Evolutionary conservation across 1,140 invertebrate genomes (phyloP), one percentile per base, ranked within the genome.

Genomic region (Metopolophium dirhodum): DNA sequence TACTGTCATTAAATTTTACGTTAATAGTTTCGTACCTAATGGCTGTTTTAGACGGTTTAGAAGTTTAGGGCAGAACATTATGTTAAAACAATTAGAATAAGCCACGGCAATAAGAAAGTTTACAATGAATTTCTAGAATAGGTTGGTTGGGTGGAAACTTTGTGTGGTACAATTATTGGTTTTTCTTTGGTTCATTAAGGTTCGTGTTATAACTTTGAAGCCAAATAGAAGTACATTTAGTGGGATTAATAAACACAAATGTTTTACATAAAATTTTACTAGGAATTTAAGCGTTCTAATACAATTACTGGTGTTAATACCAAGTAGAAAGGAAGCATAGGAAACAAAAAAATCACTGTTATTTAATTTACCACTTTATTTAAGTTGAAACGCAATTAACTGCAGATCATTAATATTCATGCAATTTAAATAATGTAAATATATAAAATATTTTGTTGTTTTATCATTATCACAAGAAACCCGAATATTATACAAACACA

Each of bases 51-150:
- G 61, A 77, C 4, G n/a, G 61, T 77, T n/a, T 77, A 77, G 30
- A 77, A n/a, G 61, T n/a, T 61, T 77, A 77, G 30, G 61, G n/a
- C 11, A 26, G 41, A 86, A 86, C 37, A 41, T 45, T 86, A 45
- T 86, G 83, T 45, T 26, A 86, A 86, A 86, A 41, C 37, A 86
- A 86, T 86, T 86, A 86, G 83, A 85, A 86, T 45, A 86, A 86
- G 7, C 83, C 23, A 26, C 2, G 41, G 37, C 7, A 45, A 86
- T 86, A 41, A 45, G 41, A 86, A 86, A 86, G 83, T 45, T 41
- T 86, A 86, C 83, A 86, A 86, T 45, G 37, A 26, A 86, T 86
- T 86, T 86, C 37, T 14, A 86, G 41, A 45, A 26, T 45, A 11
- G 26, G 41, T 86, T 26, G 22, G 37, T 41, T 23, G 45, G 37